These are phyloP conservation scores for Lanistes nyassanus DNA, from an alignment of 1,140 invertebrate genomes.

Conservation along the genomic window DNA sequence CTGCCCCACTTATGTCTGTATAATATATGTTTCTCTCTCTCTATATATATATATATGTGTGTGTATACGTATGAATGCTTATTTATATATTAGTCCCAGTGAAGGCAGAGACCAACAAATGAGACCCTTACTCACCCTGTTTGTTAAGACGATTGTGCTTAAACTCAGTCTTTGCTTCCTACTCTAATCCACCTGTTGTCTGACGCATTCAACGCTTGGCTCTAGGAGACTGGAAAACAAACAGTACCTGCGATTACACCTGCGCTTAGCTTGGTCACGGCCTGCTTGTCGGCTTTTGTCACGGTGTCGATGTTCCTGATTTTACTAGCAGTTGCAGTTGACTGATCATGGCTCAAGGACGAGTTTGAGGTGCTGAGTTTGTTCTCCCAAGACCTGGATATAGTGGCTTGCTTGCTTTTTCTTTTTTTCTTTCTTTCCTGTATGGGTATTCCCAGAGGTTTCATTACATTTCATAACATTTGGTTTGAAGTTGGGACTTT, in stretches of 20 bases:
- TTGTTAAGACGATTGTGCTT: background rate
- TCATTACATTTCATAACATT: too few relatives aligned
- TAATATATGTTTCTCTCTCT: background rate
- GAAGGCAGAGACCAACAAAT: background rate
- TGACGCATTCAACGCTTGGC: background rate
- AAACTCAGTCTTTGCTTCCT: background rate
- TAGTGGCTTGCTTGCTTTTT: too few relatives aligned
- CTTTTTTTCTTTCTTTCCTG: too few relatives aligned
- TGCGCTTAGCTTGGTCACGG: too few relatives aligned
- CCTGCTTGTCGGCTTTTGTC: too few relatives aligned
- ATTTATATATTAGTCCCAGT: background rate
- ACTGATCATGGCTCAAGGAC: too few relatives aligned
- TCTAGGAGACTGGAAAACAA: background rate
- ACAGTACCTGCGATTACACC: background rate
- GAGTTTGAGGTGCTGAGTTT: too few relatives aligned
- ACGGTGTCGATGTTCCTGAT: too few relatives aligned
- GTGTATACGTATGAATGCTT: background rate
- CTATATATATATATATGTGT: background rate
- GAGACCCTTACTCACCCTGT: background rate
- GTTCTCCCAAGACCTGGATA: too few relatives aligned
- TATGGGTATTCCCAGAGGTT: too few relatives aligned
- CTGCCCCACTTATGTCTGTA: constrained; percentile 2
- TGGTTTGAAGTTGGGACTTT: too few relatives aligned
- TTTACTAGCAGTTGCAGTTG: too few relatives aligned
- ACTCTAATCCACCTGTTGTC: background rate